These are phyloP conservation scores for Dynastes hyllus DNA, from an alignment of 2,888 invertebrate species.

Conservation along the genomic window DNA sequence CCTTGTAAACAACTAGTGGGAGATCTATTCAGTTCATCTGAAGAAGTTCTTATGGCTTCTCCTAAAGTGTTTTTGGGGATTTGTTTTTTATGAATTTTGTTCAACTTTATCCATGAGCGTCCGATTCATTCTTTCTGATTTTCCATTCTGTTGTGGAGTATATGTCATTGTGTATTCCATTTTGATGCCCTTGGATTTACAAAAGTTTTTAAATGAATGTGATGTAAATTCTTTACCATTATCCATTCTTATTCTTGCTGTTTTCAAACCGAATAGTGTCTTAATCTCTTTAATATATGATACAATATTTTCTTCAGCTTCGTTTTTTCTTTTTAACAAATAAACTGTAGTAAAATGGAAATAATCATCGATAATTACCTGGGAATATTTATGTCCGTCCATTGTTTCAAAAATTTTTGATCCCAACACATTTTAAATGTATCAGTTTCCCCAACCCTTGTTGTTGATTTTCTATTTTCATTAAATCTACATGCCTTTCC, in stretches of 20 bases:
- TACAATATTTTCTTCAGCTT: too few relatives aligned
- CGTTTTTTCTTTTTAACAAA: too few relatives aligned
- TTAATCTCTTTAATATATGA: too few relatives aligned
- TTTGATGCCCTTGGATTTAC: neutral
- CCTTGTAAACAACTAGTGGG: neutral
- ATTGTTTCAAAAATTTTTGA: too few relatives aligned
- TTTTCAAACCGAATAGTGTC: too few relatives aligned
- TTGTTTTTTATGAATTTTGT: constrained; percentile 41
- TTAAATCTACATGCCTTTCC: too few relatives aligned
- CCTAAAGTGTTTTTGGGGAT: neutral
- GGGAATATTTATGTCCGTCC: too few relatives aligned
- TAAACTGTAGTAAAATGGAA: too few relatives aligned
- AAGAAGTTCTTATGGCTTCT: neutral
- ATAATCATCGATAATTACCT: too few relatives aligned
- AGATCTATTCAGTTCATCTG: neutral
- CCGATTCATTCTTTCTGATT: constrained; percentile 53
- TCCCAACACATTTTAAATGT: too few relatives aligned
- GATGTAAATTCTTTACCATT: neutral
- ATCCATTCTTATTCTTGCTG: neutral
- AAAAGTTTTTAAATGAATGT: neutral
- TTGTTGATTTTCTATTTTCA: too few relatives aligned
- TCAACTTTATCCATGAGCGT: constrained; percentile 49
- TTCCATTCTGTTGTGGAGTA: constrained; percentile 53
- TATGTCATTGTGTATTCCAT: constrained; percentile 49
- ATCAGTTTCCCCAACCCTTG: too few relatives aligned